Conservation (phyloP, 2,888 invertebrate genomes). For the Cataglyphis rosenhaueri region DNA sequence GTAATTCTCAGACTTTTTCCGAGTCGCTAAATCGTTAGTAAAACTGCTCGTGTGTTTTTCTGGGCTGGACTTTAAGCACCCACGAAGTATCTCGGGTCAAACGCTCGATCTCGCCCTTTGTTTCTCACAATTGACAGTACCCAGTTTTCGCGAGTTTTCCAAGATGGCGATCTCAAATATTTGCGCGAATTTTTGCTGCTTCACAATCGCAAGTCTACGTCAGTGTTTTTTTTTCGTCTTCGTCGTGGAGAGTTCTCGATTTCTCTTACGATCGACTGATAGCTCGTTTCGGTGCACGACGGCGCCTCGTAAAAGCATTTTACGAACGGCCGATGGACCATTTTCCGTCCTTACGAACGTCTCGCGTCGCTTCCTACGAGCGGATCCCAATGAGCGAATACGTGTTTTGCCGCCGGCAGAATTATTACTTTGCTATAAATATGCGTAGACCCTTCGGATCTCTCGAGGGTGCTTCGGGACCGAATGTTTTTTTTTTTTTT, state of each 20-base stretch:
- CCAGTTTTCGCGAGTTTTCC: not conserved
- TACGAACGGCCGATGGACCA: constrained; percentile 50
- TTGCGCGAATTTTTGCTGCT: constrained; percentile 32
- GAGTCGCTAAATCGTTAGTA: not conserved
- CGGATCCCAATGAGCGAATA: not conserved
- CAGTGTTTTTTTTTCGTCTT: not conserved
- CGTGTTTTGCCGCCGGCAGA: not conserved
- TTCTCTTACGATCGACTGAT: constrained; percentile 39
- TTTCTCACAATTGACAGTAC: constrained; percentile 15
- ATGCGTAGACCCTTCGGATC: not conserved
- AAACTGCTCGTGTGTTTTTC: constrained; percentile 23
- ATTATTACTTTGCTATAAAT: constrained; percentile 8
- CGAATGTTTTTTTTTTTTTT: not conserved
- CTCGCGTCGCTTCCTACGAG: constrained; percentile 26
- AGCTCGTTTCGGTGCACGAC: constrained; percentile 13
- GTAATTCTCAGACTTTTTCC: constrained; percentile 42
- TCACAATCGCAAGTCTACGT: constrained; percentile 20
- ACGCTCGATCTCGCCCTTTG: constrained; percentile 6
- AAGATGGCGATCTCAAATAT: constrained; percentile 23
- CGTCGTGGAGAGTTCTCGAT: constrained; percentile 33
- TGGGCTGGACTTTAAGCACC: not conserved
- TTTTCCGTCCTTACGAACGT: constrained; percentile 37
- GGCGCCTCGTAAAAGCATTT: constrained; percentile 59
- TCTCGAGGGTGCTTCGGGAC: constrained; percentile 12
- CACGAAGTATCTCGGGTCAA: constrained; percentile 13